Base-by-base conservation (phyloP, 2,113 vertebrate species). In the Etheostoma spectabile region DNA sequence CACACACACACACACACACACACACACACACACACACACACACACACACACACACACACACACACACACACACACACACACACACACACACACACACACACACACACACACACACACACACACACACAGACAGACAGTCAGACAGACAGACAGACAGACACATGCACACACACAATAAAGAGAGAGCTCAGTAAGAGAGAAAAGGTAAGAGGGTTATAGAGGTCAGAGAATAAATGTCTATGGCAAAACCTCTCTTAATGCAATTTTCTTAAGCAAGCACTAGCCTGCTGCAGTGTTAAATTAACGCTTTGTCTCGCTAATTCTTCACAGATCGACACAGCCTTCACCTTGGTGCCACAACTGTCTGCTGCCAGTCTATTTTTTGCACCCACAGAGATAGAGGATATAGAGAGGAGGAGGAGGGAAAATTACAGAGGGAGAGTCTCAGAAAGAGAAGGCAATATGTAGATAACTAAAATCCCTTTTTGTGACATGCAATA, bases 401-500 rank as follows among this genome's bases (percentile, higher is more conserved):
- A 1, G 48, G 48, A 57, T 77, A 68, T 27, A 81, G 22, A 30
- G 55, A 69, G 74, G 16, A 65, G 53, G 27, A 33, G 48, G 52
- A 57, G 38, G 38, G 22, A 46, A 55, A 85, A 77, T 57, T 71
- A 78, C 61, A 24, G 64, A 77, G 65, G 30, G 60, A 77, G 80
- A 48, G 14, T 57, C n/a, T 27, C 1, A 56, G 73, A 80, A 38
- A 19, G 27, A 59, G 63, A 73, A 72, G 67, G 64, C 77, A 86
- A 75, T 82, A 72, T 82, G 80, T 63, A 92, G 63, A 79, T 81
- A 84, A 79, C 35, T 84, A 77, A 87, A 91, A 89, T 85, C 67
- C 74, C 45, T 72, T 61, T 76, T 81, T 83, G 68, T 79, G 83
- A 91, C 86, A 74, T 70, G 90, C 82, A 79, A 94, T 94, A 92